phyloP scores from a whole-genome alignment of 2,888 invertebrate species.

The Phorcus lineatus region DNA sequence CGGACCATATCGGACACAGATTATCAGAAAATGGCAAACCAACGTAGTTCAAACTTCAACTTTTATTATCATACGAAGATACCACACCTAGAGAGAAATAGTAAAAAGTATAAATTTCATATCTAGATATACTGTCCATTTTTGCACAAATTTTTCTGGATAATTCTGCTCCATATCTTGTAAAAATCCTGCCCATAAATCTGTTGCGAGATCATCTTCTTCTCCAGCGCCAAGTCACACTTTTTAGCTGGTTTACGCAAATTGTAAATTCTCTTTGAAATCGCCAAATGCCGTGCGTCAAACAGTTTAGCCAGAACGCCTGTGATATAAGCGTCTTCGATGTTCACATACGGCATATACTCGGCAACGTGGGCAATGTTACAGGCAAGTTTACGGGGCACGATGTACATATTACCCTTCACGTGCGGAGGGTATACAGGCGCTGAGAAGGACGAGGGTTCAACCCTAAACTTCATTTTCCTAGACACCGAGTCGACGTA shows the following conservation, averaged over 20 bases:
- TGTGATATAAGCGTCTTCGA: slow-evolving; percentile 61
- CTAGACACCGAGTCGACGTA: slow-evolving; percentile 36
- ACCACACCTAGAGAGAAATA: no score
- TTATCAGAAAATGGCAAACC: no score
- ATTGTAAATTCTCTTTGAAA: neutral
- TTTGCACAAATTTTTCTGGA: neutral
- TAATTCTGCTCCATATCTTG: neutral
- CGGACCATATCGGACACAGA: no score
- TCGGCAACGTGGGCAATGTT: slow-evolving; percentile 47
- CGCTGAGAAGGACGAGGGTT: slow-evolving; percentile 39
- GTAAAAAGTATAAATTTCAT: neutral
- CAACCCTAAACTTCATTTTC: slow-evolving; percentile 47
- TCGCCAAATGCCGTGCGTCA: slow-evolving; percentile 6
- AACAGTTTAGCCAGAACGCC: slow-evolving; percentile 52
- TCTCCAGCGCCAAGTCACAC: neutral
- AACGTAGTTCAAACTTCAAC: no score
- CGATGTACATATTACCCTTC: slow-evolving; percentile 51
- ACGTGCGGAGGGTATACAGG: slow-evolving; percentile 49
- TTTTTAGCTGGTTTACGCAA: neutral
- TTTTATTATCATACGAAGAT: no score
- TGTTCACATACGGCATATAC: slow-evolving; percentile 52
- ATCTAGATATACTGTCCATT: neutral
- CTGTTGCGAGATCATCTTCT: slow-evolving; percentile 3
- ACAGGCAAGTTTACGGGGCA: slow-evolving; percentile 48
- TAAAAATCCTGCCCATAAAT: neutral